Evolutionary conservation across 2,888 invertebrate genomes (phyloP), one percentile per base, ranked within the genome.

Genomic region (Rhingia rostrata): DNA sequence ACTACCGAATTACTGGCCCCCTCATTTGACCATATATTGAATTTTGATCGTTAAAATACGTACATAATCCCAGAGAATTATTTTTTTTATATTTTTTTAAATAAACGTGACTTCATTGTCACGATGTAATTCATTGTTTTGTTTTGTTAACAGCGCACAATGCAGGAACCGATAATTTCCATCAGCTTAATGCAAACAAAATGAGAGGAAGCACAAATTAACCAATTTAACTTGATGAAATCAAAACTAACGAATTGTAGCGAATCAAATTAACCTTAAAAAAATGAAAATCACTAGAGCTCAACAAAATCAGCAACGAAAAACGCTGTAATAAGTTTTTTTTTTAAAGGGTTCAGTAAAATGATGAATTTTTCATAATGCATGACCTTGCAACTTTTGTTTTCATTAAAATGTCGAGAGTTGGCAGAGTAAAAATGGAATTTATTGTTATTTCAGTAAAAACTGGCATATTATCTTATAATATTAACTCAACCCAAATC

Each of bases 201-300:
- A 51, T 9, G 35, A 53, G 67, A 63, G 77, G 77, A 78, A 78
- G 56, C 61, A 6, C 63, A 63, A 74, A 69, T 83, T 79, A 69
- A 43, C 30, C 47, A 53, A 41, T 63, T 49, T 53, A 45, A 73
- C 63, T 51, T n/a, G 61, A 49, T 30, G 49, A 51, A 72, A 63
- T 70, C 39, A 70, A 75, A 79, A 72, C 58, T 64, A 78, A 37
- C 56, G 3, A 58, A 33, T 22, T 63, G 58, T 45, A 56, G 47
- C 45, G 43, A 64, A 58, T 64, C 63, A 79, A 64, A 79, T 79
- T 69, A 69, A 74, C 67, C 51, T 64, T 73, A 79, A 79, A 67
- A 56, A 80, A 80, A 61, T 73, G 74, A 56, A 74, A 64, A 22
- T 32, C 63, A 79, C 14, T 67, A 56, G 54, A 67, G 63, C 51